Base-by-base conservation (phyloP, 2,888 invertebrate species). In the Ormyrus labotus region DNA sequence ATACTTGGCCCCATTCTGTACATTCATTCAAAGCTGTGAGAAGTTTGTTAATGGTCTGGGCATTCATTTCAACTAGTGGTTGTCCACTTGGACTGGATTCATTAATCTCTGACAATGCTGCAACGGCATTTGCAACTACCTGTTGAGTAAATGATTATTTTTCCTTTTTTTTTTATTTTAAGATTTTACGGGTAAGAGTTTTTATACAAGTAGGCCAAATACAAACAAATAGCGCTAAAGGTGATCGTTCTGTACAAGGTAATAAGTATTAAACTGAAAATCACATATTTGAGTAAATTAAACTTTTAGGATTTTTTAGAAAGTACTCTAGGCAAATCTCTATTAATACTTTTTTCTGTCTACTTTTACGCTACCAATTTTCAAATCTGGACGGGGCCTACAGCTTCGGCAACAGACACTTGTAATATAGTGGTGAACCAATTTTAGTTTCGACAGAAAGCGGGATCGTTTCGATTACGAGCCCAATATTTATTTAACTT, bases 1-100 rank as follows among this genome's bases (percentile, higher is more conserved):
- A 99, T 79, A 99, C 98, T 91, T 99, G 99, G 0, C 98, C 98
- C 98, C 98, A 98, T 91, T 99, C 99, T 3, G 99, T 99, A 91
- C 99, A 99, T 91, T 99, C 99, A 91, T 99, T 99, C 67, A 99
- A 93, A 7, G 99, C 99, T 0, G 99, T 99, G 80, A 99, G 92
- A 11, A 99, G 93, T 91, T 99, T 99, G 92, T 99, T 99, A 85
- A 99, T 98, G 0, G 99, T 99, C 71, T 97, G 97, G 6, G 98
- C 96, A 91, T 98, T 99, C 95, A 99, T 96, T 91, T 98, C 98
- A 79, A 99, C 97, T 81, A 99, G 92, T 4, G 98, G 97, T 82
- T 96, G 95, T n/a, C 98, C 98, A 75, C 96, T 97, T 10, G 97
- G 96, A 86, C 98, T 98, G 2, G 98, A 96, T 91, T 99, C 99